Evolutionary conservation across 2,888 invertebrate species (phyloP), one percentile per base, ranked within the genome.

Genomic region (Busseola fusca): DNA sequence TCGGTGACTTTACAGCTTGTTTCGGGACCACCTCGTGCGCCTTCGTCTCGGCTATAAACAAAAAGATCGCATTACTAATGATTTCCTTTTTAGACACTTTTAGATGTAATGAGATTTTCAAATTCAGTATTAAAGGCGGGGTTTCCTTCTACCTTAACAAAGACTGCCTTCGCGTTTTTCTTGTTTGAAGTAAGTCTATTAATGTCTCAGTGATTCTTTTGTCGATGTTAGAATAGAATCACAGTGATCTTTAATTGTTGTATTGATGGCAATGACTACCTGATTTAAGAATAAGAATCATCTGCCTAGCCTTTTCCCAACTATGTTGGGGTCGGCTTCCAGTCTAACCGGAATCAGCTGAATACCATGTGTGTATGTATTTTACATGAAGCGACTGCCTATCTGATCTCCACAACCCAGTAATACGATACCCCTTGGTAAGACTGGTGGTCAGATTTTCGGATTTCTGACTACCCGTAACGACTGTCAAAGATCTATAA

Each of bases 1-100:
- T 88, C 56, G 92, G 90, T 62, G 90, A 90, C 80, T 87, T 92
- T 80, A 91, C 84, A 56, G 92, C 91, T 72, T 93, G 92, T 81
- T 92, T 92, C 69, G 87, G 80, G 76, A 90, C 85, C 84, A 87
- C 88, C 79, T 93, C 91, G 86, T 65, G 78, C 83, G 86, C 70
- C 73, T 89, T 86, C 86, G 89, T 76, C 83, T 91, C 92, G 87
- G 88, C 93, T 50, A 72, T 50, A 78, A 80, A 78, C 71, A 86
- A 78, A 81, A 67, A 58, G 12, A 69, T 71, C 12, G 27, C 25
- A 59, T 81, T 75, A 68, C 37, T 52, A 69, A 65, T 27, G 59
- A 42, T 59, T 42, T 71, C 63, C 58, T 50, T 60, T 57, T 54
- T n/a, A 7, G 16, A 56, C 16, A 37, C 40, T 60, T 59, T 56